Evolutionary conservation across 2,113 vertebrate genomes (phyloP).

Genomic region (Mobula birostris): DNA sequence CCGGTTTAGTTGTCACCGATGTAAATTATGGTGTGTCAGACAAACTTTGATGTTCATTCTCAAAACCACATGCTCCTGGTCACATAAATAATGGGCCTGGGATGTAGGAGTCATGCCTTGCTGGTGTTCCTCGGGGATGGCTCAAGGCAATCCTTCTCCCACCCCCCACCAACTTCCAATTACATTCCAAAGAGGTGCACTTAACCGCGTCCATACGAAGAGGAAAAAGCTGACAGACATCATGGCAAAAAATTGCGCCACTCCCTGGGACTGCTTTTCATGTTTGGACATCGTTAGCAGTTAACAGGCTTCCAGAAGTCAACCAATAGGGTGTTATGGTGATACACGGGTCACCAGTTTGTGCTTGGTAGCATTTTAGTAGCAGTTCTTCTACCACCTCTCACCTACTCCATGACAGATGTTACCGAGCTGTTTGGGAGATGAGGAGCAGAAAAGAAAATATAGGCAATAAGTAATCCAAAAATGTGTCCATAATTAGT

Average conservation of each 20-base stretch:
- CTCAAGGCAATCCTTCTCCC: slow-evolving; percentile 22
- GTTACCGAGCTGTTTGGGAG: background rate
- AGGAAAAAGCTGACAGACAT: slow-evolving; percentile 38
- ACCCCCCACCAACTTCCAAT: background rate
- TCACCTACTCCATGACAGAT: background rate
- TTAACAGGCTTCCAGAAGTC: slow-evolving; percentile 31
- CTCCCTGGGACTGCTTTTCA: slow-evolving; percentile 30
- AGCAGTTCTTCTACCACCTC: background rate
- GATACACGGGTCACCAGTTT: background rate
- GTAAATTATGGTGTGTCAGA: slow-evolving; percentile 33
- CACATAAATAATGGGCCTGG: slow-evolving; percentile 36
- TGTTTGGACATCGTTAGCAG: slow-evolving; percentile 15
- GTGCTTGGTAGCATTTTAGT: background rate
- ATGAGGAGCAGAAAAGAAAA: background rate
- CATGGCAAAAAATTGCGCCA: slow-evolving; percentile 30
- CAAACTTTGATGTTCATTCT: slow-evolving; percentile 37
- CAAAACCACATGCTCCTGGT: slow-evolving; percentile 30
- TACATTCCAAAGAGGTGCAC: slow-evolving; percentile 34
- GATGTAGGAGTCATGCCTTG: slow-evolving; percentile 30
- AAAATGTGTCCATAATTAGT: background rate
- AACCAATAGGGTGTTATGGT: slow-evolving; percentile 30
- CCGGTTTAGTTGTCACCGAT: slow-evolving; percentile 31
- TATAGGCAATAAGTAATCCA: background rate
- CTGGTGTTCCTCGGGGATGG: slow-evolving; percentile 32
- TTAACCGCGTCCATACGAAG: slow-evolving; percentile 36